Percentiles rank a stretch among this genome's conserved stretches.
Evolutionary conservation across 2,888 invertebrate species (phyloP).

Genomic region (Dyspetes luteomarginatus): DNA sequence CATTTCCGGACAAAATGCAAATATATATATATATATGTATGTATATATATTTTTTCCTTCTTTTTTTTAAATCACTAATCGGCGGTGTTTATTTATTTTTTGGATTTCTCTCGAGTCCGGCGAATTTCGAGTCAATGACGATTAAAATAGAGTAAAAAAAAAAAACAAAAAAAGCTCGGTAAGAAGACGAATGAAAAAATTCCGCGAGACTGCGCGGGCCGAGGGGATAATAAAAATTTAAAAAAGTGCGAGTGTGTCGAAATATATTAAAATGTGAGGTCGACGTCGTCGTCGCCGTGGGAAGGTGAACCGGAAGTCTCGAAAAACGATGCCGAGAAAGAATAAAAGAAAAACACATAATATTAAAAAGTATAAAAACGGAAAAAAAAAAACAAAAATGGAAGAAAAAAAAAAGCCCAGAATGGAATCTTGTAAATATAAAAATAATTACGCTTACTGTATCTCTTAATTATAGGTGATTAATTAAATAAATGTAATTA

Average conservation of each 20-base stretch:
- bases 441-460: slow-evolving; percentile 83
- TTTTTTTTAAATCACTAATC: neutral
- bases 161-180: neutral
- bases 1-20: neutral
- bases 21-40: neutral
- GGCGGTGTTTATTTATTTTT: neutral
- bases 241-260: neutral
- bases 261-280: neutral
- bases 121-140: neutral
- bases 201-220: neutral
- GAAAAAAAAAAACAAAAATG: slow-evolving; percentile 41
- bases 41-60: neutral
- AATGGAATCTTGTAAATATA: slow-evolving; percentile 72
- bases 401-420: slow-evolving; percentile 51
- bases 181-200: slow-evolving; percentile 11
- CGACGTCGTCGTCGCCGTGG: slow-evolving; percentile 1
- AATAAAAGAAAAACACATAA: slow-evolving; percentile 52
- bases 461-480: slow-evolving; percentile 83
- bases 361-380: slow-evolving; percentile 61
- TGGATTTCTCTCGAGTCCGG: too few species aligned
- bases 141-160: neutral
- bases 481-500: slow-evolving; percentile 83
- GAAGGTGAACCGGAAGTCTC: neutral
- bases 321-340: slow-evolving; percentile 14
- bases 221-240: slow-evolving; percentile 16